phyloP scores from a whole-genome alignment of 2,888 invertebrate species.

The Phorcus lineatus region DNA sequence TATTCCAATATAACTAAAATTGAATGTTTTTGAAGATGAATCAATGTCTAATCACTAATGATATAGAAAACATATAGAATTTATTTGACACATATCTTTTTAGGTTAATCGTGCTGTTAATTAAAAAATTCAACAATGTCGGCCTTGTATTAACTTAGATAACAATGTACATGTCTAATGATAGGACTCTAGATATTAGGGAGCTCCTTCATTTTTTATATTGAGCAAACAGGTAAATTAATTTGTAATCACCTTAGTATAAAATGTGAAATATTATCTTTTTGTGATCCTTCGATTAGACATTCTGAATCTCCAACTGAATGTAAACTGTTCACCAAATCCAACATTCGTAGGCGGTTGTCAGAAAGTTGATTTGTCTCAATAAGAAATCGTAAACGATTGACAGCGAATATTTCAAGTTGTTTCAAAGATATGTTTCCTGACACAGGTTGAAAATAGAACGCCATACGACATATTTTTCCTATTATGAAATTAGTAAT shows the following conservation, averaged over 20 bases:
- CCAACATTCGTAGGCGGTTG: slow-evolving; percentile 38
- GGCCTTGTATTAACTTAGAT: no score
- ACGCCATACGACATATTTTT: slow-evolving; percentile 47
- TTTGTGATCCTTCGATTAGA: slow-evolving; percentile 62
- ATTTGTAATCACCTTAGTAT: slow-evolving; percentile 60
- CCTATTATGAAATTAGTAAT: not conserved
- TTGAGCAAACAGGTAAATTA: no score
- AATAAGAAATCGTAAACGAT: slow-evolving; percentile 52
- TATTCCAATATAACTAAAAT: no score
- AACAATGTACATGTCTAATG: no score
- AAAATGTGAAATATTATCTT: slow-evolving; percentile 70
- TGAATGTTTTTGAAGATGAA: no score
- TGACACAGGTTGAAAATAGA: slow-evolving; percentile 56
- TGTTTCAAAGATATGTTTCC: slow-evolving; percentile 56
- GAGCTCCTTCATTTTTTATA: no score
- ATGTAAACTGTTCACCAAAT: slow-evolving; percentile 45
- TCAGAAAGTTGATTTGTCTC: slow-evolving; percentile 38
- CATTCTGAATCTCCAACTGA: slow-evolving; percentile 62
- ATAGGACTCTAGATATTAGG: no score
- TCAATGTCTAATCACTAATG: no score
- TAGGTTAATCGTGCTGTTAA: no score
- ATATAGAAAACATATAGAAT: no score
- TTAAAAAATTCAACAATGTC: no score
- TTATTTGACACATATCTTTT: no score
- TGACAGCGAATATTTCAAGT: slow-evolving; percentile 52